Percentiles rank a stretch among this genome's conserved stretches.
These are phyloP conservation scores for Brassicogethes aeneus DNA, from an alignment of 2,888 invertebrate species.

Conservation along the genomic window DNA sequence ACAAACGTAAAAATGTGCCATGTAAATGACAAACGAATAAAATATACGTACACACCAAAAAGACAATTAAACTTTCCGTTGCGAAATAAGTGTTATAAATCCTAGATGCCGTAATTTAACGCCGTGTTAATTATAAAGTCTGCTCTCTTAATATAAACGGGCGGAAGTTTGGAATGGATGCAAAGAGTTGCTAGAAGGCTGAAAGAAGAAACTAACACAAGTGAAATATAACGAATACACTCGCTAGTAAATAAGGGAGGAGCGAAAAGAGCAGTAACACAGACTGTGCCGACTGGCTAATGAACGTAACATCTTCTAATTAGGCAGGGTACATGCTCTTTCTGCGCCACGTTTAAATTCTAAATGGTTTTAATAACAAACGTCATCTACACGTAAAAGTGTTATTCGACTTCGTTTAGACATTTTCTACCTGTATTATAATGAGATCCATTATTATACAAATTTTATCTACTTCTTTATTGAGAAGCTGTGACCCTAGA, in stretches of 20 bases:
- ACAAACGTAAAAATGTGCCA: too few species aligned
- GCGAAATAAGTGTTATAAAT: background rate
- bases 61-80: background rate
- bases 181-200: background rate
- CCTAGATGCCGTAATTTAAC: background rate
- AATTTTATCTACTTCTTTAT: too few species aligned
- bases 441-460: too few species aligned
- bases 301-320: background rate
- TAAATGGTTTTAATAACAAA: too few species aligned
- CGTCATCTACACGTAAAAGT: too few species aligned
- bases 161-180: background rate
- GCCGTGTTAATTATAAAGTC: background rate
- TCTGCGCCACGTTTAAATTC: too few species aligned
- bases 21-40: too few species aligned
- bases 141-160: background rate
- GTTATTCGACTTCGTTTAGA: too few species aligned
- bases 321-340: background rate
- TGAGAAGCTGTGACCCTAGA: too few species aligned
- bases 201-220: background rate
- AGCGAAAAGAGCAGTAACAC: background rate
- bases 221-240: background rate
- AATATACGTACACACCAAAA: background rate
- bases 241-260: background rate
- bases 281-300: background rate
- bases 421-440: too few species aligned